phyloP scores from a whole-genome alignment of 2,888 invertebrate genomes.

The Eilema sororculum region DNA sequence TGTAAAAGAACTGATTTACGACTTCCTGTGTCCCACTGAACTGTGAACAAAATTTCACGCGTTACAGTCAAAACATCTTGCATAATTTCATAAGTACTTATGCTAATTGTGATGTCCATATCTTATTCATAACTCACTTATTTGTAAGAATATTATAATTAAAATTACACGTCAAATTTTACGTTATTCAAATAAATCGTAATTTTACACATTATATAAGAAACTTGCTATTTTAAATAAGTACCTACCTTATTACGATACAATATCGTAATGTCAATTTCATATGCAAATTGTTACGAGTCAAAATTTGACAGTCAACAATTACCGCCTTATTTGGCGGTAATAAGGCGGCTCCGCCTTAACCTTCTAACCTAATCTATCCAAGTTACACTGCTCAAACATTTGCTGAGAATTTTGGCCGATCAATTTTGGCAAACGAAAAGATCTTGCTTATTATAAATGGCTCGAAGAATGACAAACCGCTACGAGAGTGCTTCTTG shows the following conservation, averaged over 20 bases:
- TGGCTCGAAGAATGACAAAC: too few relatives aligned
- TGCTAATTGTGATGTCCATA: neutral
- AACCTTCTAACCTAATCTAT: neutral
- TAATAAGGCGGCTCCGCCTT: too few relatives aligned
- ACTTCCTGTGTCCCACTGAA: conserved; percentile 4
- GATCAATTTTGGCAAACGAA: too few relatives aligned
- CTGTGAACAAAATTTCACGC: neutral
- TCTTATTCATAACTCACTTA: neutral
- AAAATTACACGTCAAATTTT: neutral
- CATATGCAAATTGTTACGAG: neutral
- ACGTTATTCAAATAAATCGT: neutral
- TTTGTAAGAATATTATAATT: conserved; percentile 4
- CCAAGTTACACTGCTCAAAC: neutral
- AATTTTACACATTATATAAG: neutral
- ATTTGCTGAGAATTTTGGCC: too few relatives aligned
- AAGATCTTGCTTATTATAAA: too few relatives aligned
- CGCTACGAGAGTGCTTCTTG: too few relatives aligned
- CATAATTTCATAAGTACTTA: neutral
- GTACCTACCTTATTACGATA: neutral
- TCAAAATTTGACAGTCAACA: neutral
- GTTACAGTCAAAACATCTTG: neutral
- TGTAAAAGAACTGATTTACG: neutral
- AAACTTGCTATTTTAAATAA: neutral
- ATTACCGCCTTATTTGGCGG: too few relatives aligned
- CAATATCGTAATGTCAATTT: neutral